Base-by-base conservation (phyloP, 1,140 invertebrate species). In the Drosophila parabipectinata region DNA sequence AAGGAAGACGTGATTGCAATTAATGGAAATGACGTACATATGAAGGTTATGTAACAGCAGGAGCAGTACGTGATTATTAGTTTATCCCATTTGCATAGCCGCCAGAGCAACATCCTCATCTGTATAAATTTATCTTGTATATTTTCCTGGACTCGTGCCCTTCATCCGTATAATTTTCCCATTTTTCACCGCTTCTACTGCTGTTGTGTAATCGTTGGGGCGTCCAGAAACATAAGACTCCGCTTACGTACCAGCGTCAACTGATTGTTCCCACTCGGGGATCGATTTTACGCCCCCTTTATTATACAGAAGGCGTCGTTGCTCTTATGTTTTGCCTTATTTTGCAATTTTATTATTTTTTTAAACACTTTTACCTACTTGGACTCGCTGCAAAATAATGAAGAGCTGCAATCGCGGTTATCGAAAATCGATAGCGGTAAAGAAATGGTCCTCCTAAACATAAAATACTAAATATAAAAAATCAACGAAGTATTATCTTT, bases 141-240 rank as follows among this genome's bases (percentile, higher is more conserved):
- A 24, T 66, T 66, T 55, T 18, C 34, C 32, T 51, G n/a, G n/a
- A 57, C 15, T 48, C 26, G 51, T 72, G 55, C 41, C 10, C n/a
- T 14, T 57, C 28, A 18, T 44, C 15, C 18, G 67, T 34, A 85
- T 69, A 73, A 79, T 77, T 71, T n/a, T 56, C 28, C 34, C n/a
- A 56, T 82, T 84, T 85, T 80, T 73, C 66, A 68, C 26, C 14
- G 47, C 32, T 39, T n/a, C 15, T 15, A 28, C 72, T 56, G 58
- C 30, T 88, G 82, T 87, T 87, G 82, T 87, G 82, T 87, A 87
- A 87, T 75, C 83, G 62, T 15, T 37, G 18, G 34, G 8, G 10
- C 47, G 44, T 41, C 14, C 24, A 18, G 2, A 52, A 8, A 6
- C 28, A 4, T n/a, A 14, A 34, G 34, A 26, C 5, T 1, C 15